These are phyloP conservation scores for Cephalopholis sonnerati DNA, from an alignment of 2,113 vertebrate genomes.

Conservation along the genomic window DNA sequence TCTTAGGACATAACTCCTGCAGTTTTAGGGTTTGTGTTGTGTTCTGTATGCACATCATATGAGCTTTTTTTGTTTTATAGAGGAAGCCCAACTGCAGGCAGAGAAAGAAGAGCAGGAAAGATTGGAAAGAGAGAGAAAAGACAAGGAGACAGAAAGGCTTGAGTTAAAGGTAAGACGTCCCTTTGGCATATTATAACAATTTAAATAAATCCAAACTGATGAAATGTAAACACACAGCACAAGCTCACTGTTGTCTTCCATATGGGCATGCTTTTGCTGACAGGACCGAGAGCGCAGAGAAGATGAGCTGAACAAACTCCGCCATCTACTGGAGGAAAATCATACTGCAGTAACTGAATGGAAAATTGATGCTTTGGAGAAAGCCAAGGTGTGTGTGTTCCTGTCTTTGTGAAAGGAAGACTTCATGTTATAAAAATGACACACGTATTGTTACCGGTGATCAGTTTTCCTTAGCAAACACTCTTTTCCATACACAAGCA, in stretches of 20 bases:
- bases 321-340: constrained; percentile 83
- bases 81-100: constrained; percentile 82
- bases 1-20: neutral
- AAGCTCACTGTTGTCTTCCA: neutral
- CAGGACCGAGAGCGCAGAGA: constrained; percentile 86
- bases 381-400: constrained; percentile 81
- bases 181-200: neutral
- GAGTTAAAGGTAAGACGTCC: constrained; percentile 85
- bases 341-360: constrained; percentile 80
- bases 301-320: constrained; percentile 87
- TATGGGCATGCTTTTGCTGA: constrained; percentile 2
- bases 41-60: rapidly evolving
- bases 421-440: neutral
- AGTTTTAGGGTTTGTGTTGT: neutral
- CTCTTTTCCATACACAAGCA: neutral
- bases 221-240: neutral
- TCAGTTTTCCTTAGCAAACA: neutral
- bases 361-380: constrained; percentile 77
- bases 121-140: constrained; percentile 81
- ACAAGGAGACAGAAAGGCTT: constrained; percentile 82
- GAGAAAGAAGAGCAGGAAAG: constrained; percentile 86
- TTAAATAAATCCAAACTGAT: neutral
- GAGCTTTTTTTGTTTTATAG: constrained; percentile 70
- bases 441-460: neutral
- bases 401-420: neutral